A percentile compares a stretch with the other conserved stretches of the same genome.
These are phyloP conservation scores for Amphipoea oculea DNA, from an alignment of 2,888 invertebrate genomes.

Conservation along the genomic window DNA sequence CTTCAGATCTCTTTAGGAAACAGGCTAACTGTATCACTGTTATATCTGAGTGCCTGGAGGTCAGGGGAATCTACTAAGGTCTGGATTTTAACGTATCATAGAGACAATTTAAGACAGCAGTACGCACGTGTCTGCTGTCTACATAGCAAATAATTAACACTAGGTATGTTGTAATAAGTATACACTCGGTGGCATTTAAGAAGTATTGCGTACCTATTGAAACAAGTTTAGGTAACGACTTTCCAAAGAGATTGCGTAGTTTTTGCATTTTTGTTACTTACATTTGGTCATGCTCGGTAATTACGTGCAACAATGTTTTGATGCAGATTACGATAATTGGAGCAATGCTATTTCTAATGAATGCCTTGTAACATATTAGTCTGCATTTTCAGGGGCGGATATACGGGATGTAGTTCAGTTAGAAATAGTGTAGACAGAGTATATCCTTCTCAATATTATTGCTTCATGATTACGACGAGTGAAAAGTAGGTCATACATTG, in stretches of 20 bases:
- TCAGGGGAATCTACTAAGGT: too few species aligned
- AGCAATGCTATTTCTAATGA: slow-evolving; percentile 26
- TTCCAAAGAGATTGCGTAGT: slow-evolving; percentile 42
- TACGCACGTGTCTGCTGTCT: background rate
- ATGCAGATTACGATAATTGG: slow-evolving; percentile 41
- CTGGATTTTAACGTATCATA: background rate
- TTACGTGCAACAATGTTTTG: slow-evolving; percentile 35
- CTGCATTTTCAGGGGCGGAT: slow-evolving; percentile 5
- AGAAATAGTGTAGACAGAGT: background rate
- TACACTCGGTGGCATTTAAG: slow-evolving; percentile 22
- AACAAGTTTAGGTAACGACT: slow-evolving; percentile 39
- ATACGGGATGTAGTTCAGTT: background rate
- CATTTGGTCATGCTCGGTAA: slow-evolving; percentile 45
- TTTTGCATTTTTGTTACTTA: slow-evolving; percentile 32
- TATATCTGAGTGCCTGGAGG: background rate
- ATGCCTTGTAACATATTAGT: background rate
- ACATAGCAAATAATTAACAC: slow-evolving; percentile 21
- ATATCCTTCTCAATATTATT: background rate
- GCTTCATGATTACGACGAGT: background rate
- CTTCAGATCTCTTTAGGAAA: background rate
- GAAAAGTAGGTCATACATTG: background rate
- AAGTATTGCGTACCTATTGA: slow-evolving; percentile 25
- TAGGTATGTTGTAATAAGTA: slow-evolving; percentile 1
- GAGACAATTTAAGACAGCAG: background rate
- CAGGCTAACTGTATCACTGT: background rate